These are phyloP conservation scores for Stenoptilia bipunctidactyla DNA, from an alignment of 2,888 invertebrate genomes.

Conservation along the genomic window DNA sequence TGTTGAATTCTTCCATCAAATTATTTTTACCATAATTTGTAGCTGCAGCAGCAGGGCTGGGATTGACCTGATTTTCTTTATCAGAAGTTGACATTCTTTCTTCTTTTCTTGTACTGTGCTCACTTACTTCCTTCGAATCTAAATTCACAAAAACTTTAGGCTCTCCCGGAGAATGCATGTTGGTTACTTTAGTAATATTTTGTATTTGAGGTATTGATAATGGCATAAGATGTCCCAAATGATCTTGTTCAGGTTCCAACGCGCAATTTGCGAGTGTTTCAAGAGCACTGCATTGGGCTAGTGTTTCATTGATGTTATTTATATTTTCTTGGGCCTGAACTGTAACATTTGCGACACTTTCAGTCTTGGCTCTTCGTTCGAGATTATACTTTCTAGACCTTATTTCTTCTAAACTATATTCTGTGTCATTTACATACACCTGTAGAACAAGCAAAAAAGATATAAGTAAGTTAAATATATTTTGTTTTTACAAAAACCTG, in stretches of 20 bases:
- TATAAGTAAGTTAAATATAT: not conserved
- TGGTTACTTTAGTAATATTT: conserved; percentile 58
- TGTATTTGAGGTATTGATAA: conserved; percentile 52
- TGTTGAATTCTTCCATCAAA: conserved; percentile 60
- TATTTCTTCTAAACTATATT: conserved; percentile 85
- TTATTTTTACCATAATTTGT: conserved; percentile 46
- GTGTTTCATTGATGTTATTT: conserved; percentile 48
- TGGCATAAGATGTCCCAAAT: conserved; percentile 57
- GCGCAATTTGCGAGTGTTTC: conserved; percentile 65
- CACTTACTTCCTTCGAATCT: conserved; percentile 61
- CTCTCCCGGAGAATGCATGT: conserved; percentile 63
- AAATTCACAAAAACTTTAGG: conserved; percentile 59
- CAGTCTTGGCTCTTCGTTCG: conserved; percentile 38
- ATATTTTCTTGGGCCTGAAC: conserved; percentile 27
- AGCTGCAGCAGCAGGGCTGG: conserved; percentile 29
- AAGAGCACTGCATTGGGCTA: conserved; percentile 59
- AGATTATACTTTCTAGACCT: conserved; percentile 71
- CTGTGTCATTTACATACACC: conserved; percentile 70
- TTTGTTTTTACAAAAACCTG: not conserved
- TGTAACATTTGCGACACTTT: conserved; percentile 29
- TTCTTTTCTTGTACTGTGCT: conserved; percentile 42
- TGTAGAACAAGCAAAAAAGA: conserved; percentile 18
- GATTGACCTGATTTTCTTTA: conserved; percentile 43
- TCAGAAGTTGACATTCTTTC: conserved; percentile 29
- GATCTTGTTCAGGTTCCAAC: conserved; percentile 55